Conservation (phyloP, 2,113 vertebrate species). For the Australoheros scitulus region DNA sequence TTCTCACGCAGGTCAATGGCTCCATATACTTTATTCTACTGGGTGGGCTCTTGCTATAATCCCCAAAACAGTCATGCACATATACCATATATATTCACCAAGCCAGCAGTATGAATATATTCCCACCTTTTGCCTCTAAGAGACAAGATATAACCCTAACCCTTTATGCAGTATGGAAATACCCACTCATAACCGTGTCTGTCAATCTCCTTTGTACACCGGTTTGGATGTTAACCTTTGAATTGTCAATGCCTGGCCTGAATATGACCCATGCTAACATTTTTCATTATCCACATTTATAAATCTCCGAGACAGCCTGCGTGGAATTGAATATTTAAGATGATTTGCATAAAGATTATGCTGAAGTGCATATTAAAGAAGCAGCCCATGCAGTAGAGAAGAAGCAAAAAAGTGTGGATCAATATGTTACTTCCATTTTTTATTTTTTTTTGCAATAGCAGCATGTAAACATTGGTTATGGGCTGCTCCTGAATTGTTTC, state of each 20-base stretch:
- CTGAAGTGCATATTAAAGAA: slow-evolving; percentile 14
- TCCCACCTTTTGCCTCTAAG: slow-evolving; percentile 13
- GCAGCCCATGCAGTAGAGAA: not conserved
- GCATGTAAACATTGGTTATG: slow-evolving; percentile 19
- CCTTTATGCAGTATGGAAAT: slow-evolving; percentile 45
- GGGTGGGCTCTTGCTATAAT: slow-evolving; percentile 42
- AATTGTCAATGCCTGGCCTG: slow-evolving; percentile 29
- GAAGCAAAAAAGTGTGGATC: not conserved
- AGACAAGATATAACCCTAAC: slow-evolving; percentile 10
- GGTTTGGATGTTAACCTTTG: slow-evolving; percentile 59
- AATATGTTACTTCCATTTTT: not conserved
- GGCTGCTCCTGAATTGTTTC: not conserved
- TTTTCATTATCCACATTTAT: slow-evolving; percentile 40
- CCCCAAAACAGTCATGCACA: slow-evolving; percentile 36
- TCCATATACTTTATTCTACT: slow-evolving; percentile 46
- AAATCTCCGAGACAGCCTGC: slow-evolving; percentile 14
- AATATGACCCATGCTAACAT: slow-evolving; percentile 41
- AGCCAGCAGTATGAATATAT: not conserved
- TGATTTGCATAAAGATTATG: slow-evolving; percentile 34
- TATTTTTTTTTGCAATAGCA: not conserved
- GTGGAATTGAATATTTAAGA: slow-evolving; percentile 47
- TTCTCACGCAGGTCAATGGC: slow-evolving; percentile 56
- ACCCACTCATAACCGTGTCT: slow-evolving; percentile 25
- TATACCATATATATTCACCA: not conserved
- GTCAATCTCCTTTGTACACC: slow-evolving; percentile 30